A percentile compares a stretch with the other conserved stretches of the same genome.
phyloP scores from a whole-genome alignment of 2,888 invertebrate species.

The Strigamia maritima region DNA sequence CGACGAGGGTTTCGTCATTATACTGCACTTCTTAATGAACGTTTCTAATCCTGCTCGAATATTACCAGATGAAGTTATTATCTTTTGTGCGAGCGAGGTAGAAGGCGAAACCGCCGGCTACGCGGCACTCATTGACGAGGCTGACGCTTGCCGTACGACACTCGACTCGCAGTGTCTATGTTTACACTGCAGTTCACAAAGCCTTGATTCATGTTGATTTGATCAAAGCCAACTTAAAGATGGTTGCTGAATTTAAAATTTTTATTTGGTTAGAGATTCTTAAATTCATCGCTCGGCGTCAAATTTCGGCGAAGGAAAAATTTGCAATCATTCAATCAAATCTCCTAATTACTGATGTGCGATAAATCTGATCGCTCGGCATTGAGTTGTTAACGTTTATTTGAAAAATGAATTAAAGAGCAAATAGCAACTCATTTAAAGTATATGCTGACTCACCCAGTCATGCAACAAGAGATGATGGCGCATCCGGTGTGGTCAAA shows the following conservation, averaged over 20 bases:
- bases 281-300: neutral
- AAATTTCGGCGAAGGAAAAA: too few species aligned
- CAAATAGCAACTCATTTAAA: neutral
- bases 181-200: neutral
- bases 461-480: neutral
- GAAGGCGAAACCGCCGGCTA: neutral
- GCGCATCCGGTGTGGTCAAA: slow-evolving; percentile 1
- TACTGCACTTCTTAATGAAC: slow-evolving; percentile 5
- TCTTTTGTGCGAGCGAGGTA: neutral
- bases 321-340: too few species aligned
- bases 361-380: too few species aligned
- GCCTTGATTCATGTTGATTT: neutral
- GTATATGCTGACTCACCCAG: neutral
- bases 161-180: neutral
- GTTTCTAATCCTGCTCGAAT: slow-evolving; percentile 30
- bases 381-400: too few species aligned
- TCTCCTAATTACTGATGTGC: too few species aligned
- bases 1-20: slow-evolving; percentile 18
- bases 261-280: neutral
- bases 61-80: slow-evolving; percentile 21
- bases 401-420: too few species aligned
- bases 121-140: neutral
- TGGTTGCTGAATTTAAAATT: neutral
- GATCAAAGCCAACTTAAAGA: neutral
- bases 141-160: neutral